Percentiles rank a stretch among this genome's conserved stretches.
phyloP scores from a whole-genome alignment of 1,140 invertebrate species.

The Hermatobates lingyangjiaoensis region DNA sequence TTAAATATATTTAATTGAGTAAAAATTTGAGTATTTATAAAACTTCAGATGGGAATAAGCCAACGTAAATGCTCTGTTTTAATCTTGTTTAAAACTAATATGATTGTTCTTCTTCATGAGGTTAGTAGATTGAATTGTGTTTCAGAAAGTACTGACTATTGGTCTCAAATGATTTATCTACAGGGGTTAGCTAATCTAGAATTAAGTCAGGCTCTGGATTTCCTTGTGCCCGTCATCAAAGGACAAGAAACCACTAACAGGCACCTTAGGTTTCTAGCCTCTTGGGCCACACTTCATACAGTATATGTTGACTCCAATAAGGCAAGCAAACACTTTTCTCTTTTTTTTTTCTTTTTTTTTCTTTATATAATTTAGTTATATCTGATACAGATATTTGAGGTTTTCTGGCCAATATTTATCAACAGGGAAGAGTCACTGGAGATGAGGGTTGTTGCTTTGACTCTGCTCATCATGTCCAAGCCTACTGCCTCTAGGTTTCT shows the following conservation, averaged over 20 bases:
- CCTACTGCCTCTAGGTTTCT: constrained; percentile 40
- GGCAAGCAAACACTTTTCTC: constrained; percentile 20
- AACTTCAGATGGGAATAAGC: too few species aligned
- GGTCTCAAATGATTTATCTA: constrained; percentile 45
- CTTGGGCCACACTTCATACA: constrained; percentile 36
- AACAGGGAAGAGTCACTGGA: constrained; percentile 43
- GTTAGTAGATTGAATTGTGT: constrained; percentile 7
- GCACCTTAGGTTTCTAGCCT: constrained; percentile 35
- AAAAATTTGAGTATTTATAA: too few species aligned
- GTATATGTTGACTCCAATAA: constrained; percentile 31
- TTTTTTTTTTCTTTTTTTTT: too few species aligned
- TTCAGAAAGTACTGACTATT: constrained; percentile 38
- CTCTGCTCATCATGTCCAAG: constrained; percentile 35
- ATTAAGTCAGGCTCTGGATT: constrained; percentile 35
- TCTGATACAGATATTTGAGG: constrained; percentile 30
- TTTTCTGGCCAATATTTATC: constrained; percentile 47
- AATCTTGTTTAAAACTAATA: too few species aligned
- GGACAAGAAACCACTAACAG: constrained; percentile 26
- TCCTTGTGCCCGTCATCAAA: constrained; percentile 34
- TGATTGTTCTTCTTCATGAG: too few species aligned
- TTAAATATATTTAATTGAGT: too few species aligned
- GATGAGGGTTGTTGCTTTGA: constrained; percentile 40
- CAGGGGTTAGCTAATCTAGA: constrained; percentile 43
- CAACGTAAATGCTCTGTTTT: too few species aligned
- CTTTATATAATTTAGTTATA: neutral